Evolutionary conservation across 2,113 vertebrate species (phyloP).

Genomic region (Seriola dumerili): DNA sequence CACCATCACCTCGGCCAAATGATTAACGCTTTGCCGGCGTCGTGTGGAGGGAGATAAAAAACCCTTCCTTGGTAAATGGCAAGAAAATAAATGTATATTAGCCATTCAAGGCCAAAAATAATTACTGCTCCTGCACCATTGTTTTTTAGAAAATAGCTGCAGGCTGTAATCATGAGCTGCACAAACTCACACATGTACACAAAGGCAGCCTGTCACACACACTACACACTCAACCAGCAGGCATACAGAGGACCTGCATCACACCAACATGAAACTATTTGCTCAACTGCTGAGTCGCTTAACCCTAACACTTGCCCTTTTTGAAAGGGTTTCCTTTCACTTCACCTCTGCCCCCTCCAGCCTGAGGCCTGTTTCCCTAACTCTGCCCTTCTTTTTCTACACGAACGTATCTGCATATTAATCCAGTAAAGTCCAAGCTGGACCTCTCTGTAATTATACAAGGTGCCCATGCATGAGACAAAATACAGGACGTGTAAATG

Average conservation of each 20-base stretch:
- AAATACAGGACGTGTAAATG: not conserved
- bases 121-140: conserved; percentile 76
- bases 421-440: not conserved
- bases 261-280: not conserved
- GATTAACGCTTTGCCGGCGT: conserved; percentile 57
- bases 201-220: conserved; percentile 29
- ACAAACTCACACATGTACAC: conserved; percentile 35
- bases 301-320: conserved; percentile 42
- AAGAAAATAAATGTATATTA: conserved; percentile 82
- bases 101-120: conserved; percentile 78
- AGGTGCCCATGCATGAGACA: not conserved
- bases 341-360: conserved; percentile 2
- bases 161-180: conserved; percentile 66
- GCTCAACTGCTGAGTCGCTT: not conserved
- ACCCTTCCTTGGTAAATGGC: conserved; percentile 63
- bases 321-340: conserved; percentile 47
- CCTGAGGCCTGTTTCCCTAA: not conserved
- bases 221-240: not conserved
- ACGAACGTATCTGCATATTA: conserved; percentile 15
- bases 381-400: not conserved
- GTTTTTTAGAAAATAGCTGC: conserved; percentile 76
- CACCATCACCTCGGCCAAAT: conserved; percentile 66
- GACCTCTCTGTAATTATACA: not conserved
- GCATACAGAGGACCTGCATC: not conserved
- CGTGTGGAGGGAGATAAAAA: conserved; percentile 63